Evolutionary conservation across 2,113 vertebrate genomes (phyloP), one percentile per base, ranked within the genome.

Genomic region (Synchiropus splendidus): DNA sequence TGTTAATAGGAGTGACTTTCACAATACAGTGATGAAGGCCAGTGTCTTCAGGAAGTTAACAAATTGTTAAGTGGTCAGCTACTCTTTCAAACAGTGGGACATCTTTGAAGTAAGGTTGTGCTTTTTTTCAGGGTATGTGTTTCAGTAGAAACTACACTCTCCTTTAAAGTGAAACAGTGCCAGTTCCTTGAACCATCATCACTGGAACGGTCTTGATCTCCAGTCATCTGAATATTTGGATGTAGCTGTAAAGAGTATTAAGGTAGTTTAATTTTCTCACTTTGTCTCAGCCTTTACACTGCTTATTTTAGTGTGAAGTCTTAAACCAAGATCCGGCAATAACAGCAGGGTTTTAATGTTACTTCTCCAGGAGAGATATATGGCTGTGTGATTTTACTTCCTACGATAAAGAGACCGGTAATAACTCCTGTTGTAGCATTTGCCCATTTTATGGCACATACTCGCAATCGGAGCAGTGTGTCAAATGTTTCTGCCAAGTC

Each of bases 401-500:
- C 45, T 42, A 39, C 12, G 30, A 31, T 54, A 45, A 45, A 61
- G 53, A 70, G 51, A 59, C 15, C 44, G 35, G 16, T 63, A 70
- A 51, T 67, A 54, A 66, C 42, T 35, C 4, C 18, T 27, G 61
- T 60, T 70, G 70, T 72, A 67, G 61, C 72, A 31, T 51, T 48
- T 44, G 39, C 51, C 43, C 54, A 63, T 66, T 77, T 72, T 66
- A 77, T 53, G 31, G 48, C 41, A 45, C 35, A 49, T 35, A 42
- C 51, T 61, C 57, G 68, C 77, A 82, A 74, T 56, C 48, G 57
- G 51, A 59, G 43, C 46, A 66, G 60, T 52, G 54, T 68, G 74
- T 51, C 16, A 51, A 39, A 50, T 41, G 57, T 54, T 57, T 67
- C 49, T 37, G 39, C 51, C 53, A 43, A 57, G 56, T 62, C 48